Base-by-base conservation (phyloP, 2,797 vertebrate species). In the Diceros bicornis region DNA sequence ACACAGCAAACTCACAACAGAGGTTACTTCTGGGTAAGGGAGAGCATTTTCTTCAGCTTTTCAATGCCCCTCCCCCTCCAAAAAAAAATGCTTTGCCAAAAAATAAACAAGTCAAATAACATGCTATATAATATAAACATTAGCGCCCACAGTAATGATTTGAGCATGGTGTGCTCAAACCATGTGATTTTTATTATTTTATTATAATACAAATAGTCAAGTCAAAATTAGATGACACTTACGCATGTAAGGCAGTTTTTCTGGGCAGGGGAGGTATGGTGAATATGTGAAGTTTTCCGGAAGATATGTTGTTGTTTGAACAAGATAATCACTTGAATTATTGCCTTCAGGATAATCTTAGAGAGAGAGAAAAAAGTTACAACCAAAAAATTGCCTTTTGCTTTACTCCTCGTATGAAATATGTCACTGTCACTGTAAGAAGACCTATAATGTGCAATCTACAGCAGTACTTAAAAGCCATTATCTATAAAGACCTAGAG, bases 171-270 rank as follows among this genome's bases (percentile, higher is more conserved):
- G 16, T 52, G 23, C 27, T 89, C 68, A 41, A 79, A 44, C 52
- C 37, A 69, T 1, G 32, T 77, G 25, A 64, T 34, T 92, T 94
- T 79, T 55, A 57, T 82, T 52, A 66, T 32, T 90, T 82, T 44
- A 90, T 81, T 55, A 84, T 64, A 81, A 94, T 21, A 86, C 57
- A 79, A 94, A 92, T 1, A 75, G 52, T 66, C 52, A 91, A 66
- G 77, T 75, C 47, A 95, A 97, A 7, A 47, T 47, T 3, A 84
- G 59, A 41, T 93, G 92, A 89, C 95, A 99, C 99, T 99, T 98
- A 99, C 99, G 99, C 99, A 99, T 99, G 97, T 99, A 99, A 99
- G 99, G 99, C 98, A 99, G 99, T 97, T 99, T 99, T 98, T 99
- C 99, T 77, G 99, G 99, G 97, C 99, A 99, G 96, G 99, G 99